Evolutionary conservation across 2,797 vertebrate species (phyloP), one percentile per base, ranked within the genome.

Genomic region (Botia almorhae): DNA sequence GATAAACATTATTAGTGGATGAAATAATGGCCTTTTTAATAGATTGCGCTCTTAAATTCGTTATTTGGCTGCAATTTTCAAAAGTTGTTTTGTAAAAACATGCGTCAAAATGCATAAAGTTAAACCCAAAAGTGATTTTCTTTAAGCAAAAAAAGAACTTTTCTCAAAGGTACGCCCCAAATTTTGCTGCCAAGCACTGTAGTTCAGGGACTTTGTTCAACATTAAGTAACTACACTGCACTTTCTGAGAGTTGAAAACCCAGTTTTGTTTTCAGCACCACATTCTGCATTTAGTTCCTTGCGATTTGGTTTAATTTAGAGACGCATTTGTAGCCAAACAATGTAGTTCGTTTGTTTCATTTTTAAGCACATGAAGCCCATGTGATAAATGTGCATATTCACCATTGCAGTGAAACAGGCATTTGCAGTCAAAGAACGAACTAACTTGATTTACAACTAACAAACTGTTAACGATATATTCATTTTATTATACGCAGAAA

Each of bases 181-280:
- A 80, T 80, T 74, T 36, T 69, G 64, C 74, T 78, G 80, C 64
- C 75, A 61, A 81, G 46, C 74, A 69, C 74, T 69, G 36, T 78
- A 8, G 76, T 86, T 86, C 81, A 86, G 82, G 85, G 85, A 78
- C 67, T 76, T 50, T 67, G 69, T 81, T 77, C 65, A 80, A 80
- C 43, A 64, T 65, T 75, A 65, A 84, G 29, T 60, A 71, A 74
- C 74, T 60, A 83, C 78, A 82, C 85, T 85, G 78, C 83, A 82
- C 82, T 86, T 86, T 86, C 78, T 76, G 63, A 68, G 39, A 56
- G 65, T 60, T 17, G 53, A 23, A 80, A 43, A n/a, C 21, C 61
- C 21, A 60, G 61, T 73, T 63, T 55, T 56, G 56, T 78, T 75
- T 17, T 53, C 61, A 73, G 50, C 60, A 78, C 50, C 63, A 68